Conservation (phyloP, 1,140 invertebrate genomes). For the Diabrotica undecimpunctata region DNA sequence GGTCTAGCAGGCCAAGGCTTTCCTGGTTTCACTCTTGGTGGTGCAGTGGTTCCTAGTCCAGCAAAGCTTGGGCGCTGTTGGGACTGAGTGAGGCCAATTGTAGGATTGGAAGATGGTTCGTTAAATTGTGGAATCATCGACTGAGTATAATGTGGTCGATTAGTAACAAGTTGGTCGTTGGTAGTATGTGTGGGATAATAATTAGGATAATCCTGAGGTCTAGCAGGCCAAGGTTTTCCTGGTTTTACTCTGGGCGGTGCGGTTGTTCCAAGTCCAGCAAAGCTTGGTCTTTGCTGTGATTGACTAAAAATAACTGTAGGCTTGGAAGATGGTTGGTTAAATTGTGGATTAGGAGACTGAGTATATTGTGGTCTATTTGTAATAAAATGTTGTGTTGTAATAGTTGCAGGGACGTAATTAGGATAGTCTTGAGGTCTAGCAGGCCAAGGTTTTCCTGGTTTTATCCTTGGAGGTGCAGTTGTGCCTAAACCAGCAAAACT, state of each 20-base stretch:
- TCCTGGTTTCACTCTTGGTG: background rate
- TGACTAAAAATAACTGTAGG: no score
- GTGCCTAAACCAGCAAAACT: slow-evolving; percentile 15
- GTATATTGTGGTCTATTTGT: no score
- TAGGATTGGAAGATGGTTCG: no score
- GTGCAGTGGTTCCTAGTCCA: background rate
- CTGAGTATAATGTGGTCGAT: no score
- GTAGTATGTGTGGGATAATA: no score
- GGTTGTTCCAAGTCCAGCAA: background rate
- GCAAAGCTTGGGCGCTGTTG: slow-evolving; percentile 4
- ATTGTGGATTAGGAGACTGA: no score
- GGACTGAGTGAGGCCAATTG: no score
- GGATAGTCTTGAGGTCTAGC: slow-evolving; percentile 10
- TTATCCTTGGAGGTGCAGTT: slow-evolving; percentile 4
- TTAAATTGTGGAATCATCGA: no score
- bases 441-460: slow-evolving; percentile 22
- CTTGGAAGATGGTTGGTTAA: no score
- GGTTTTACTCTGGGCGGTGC: background rate
- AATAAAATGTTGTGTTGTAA: no score
- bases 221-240: background rate
- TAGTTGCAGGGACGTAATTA: no score
- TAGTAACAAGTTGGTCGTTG: no score
- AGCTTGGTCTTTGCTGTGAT: background rate
- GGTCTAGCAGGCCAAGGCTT: slow-evolving; percentile 5
- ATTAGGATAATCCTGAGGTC: background rate